Percentiles rank a stretch among this genome's conserved stretches.
Conservation (phyloP, 2,113 vertebrate species). For the Thermophis baileyi region DNA sequence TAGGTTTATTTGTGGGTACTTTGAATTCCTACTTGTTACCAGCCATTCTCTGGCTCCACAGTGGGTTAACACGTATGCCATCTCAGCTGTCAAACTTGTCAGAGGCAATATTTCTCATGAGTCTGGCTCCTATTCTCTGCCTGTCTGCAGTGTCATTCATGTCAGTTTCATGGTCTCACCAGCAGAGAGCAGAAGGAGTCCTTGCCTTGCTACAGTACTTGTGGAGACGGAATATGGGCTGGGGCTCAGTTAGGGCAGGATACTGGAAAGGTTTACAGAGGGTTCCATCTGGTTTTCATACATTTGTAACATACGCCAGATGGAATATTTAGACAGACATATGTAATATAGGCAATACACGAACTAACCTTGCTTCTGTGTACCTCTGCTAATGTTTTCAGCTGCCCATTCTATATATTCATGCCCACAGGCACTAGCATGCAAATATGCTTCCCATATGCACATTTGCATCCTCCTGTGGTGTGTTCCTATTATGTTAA, state of each 20-base stretch:
- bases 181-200: constrained; percentile 11
- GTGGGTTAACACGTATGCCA: background rate
- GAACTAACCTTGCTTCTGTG: background rate
- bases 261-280: background rate
- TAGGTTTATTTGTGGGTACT: background rate
- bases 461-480: constrained; percentile 8
- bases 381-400: background rate
- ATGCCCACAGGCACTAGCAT: background rate
- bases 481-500: constrained; percentile 10
- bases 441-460: background rate
- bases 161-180: background rate
- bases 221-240: background rate
- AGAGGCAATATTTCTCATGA: background rate
- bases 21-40: background rate
- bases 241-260: background rate
- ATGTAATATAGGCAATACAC: background rate
- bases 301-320: background rate
- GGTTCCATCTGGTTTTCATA: background rate
- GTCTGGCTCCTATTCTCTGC: background rate
- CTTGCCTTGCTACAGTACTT: background rate
- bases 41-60: background rate
- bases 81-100: background rate
- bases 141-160: background rate
- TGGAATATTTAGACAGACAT: background rate
- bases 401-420: background rate